These are phyloP conservation scores for Pachymerium ferrugineum DNA, from an alignment of 2,888 invertebrate species.

Conservation along the genomic window DNA sequence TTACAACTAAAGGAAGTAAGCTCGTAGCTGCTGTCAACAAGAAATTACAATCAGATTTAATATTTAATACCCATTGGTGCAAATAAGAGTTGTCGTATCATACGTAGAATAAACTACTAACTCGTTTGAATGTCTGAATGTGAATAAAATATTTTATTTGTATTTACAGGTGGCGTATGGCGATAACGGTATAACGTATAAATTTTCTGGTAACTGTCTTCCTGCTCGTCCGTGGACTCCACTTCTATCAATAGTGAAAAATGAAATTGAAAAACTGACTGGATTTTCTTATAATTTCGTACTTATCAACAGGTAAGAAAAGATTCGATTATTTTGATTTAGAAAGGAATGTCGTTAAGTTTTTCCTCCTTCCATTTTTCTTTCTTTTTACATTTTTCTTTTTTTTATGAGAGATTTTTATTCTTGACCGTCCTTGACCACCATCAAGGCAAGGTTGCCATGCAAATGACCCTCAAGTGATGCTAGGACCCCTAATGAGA, in stretches of 20 bases:
- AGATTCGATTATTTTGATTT: neutral
- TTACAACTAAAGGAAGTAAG: no score
- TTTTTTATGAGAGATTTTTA: neutral
- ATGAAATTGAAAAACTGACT: constrained; percentile 53
- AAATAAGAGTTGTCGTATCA: no score
- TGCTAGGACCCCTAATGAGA: neutral
- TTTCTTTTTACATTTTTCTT: no score
- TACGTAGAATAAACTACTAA: no score
- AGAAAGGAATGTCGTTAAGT: neutral
- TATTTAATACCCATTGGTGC: no score
- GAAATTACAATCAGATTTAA: no score
- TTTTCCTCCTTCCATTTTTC: neutral
- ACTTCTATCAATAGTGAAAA: constrained; percentile 52
- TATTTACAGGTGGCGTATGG: constrained; percentile 57
- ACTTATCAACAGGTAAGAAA: constrained; percentile 58
- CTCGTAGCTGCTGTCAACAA: no score
- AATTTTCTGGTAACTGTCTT: constrained; percentile 59
- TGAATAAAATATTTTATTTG: neutral
- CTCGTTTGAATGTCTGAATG: no score
- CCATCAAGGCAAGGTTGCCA: constrained; percentile 1
- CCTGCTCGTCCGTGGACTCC: constrained; percentile 61
- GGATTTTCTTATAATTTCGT: constrained; percentile 61
- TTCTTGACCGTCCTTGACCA: constrained; percentile 13
- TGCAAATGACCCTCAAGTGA: neutral
- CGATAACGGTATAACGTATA: constrained; percentile 59